Conservation (phyloP, 2,888 invertebrate species). For the Lasiommata megera region DNA sequence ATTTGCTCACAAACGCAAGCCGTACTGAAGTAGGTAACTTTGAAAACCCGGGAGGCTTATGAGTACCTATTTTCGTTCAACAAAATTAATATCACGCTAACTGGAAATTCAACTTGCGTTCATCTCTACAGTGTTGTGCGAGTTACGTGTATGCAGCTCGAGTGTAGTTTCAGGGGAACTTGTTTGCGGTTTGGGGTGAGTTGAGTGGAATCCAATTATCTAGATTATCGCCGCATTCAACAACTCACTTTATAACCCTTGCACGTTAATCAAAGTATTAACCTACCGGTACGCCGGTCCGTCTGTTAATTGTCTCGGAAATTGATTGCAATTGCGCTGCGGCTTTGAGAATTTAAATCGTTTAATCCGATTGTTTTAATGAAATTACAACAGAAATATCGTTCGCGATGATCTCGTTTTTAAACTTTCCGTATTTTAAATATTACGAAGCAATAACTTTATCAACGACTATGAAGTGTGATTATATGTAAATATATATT, state of each 20-base stretch:
- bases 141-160: slow-evolving; percentile 10
- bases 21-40: slow-evolving; percentile 11
- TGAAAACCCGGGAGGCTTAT: slow-evolving; percentile 18
- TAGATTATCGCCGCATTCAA: slow-evolving; percentile 15
- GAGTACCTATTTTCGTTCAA: slow-evolving; percentile 21
- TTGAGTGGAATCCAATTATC: slow-evolving; percentile 13
- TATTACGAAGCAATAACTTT: not conserved
- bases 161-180: slow-evolving; percentile 9
- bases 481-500: not conserved
- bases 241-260: slow-evolving; percentile 8
- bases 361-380: slow-evolving; percentile 8
- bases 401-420: not conserved
- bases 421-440: not conserved
- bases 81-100: slow-evolving; percentile 29
- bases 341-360: slow-evolving; percentile 11
- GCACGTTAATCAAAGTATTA: slow-evolving; percentile 16
- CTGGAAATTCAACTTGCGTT: slow-evolving; percentile 25
- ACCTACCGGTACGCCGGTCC: slow-evolving; percentile 4
- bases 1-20: not conserved
- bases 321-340: slow-evolving; percentile 11
- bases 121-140: slow-evolving; percentile 39
- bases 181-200: slow-evolving; percentile 6
- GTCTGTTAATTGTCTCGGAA: slow-evolving; percentile 11
- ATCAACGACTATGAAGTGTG: not conserved
- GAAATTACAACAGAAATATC: slow-evolving; percentile 11